Evolutionary conservation across 2,797 vertebrate species (phyloP).

Genomic region (Anabacerthia variegaticeps): DNA sequence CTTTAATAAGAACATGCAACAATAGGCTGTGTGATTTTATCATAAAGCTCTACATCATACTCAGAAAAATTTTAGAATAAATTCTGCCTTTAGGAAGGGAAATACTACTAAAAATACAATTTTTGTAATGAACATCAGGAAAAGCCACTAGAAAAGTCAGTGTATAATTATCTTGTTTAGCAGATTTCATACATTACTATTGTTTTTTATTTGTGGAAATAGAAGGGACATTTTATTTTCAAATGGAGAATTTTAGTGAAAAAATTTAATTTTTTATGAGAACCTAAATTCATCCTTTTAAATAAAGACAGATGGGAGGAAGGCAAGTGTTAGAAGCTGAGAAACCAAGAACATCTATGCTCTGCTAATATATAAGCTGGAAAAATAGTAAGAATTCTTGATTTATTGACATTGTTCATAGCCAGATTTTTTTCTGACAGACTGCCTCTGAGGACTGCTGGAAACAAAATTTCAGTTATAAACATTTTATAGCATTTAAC

Average conservation of each 20-base stretch:
- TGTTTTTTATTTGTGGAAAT: not conserved
- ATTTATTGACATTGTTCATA: not conserved
- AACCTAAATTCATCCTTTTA: not conserved
- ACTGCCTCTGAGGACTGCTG: not conserved
- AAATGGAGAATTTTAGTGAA: not conserved
- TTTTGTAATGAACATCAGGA: not conserved
- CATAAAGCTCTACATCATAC: not conserved
- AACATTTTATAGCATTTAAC: not conserved
- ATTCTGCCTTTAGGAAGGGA: not conserved
- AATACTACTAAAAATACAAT: not conserved
- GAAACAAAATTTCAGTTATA: not conserved
- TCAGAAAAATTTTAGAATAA: not conserved
- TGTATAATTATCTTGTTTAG: not conserved
- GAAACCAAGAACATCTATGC: not conserved
- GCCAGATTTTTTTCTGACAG: not conserved
- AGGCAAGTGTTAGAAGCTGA: not conserved
- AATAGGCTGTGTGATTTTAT: not conserved
- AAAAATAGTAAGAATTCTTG: not conserved
- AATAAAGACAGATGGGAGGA: not conserved
- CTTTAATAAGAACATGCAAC: not conserved
- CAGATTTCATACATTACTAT: rapidly evolving
- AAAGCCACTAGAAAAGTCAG: not conserved
- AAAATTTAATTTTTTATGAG: not conserved
- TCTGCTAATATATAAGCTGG: not conserved
- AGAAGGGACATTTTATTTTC: not conserved